Percentiles rank a stretch among this genome's conserved stretches.
Evolutionary conservation across 2,113 vertebrate species (phyloP).

Genomic region (Indicator maculatus): DNA sequence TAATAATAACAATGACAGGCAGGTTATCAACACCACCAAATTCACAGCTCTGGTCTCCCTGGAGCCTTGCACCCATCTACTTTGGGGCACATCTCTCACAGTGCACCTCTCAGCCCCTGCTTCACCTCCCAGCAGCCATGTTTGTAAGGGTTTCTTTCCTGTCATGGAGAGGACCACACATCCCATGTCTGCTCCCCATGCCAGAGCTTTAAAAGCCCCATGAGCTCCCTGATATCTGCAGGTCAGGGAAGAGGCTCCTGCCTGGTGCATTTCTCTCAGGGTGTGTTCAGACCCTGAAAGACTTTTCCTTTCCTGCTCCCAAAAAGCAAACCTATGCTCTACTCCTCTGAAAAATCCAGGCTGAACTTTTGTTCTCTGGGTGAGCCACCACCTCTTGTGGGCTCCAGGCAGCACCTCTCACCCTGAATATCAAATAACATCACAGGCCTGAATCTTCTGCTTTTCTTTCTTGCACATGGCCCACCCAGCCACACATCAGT

Average conservation of each 20-base stretch:
- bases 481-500: background rate
- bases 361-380: background rate
- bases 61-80: background rate
- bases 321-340: background rate
- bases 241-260: background rate
- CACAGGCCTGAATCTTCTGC: rapidly evolving
- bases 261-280: rapidly evolving
- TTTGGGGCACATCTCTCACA: background rate
- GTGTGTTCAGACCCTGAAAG: background rate
- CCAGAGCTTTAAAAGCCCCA: background rate
- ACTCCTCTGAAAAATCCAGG: background rate
- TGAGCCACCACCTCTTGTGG: background rate
- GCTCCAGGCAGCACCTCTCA: background rate
- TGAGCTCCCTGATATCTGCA: rapidly evolving
- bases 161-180: rapidly evolving
- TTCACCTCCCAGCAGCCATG: background rate
- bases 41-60: background rate
- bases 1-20: background rate
- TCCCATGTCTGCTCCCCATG: rapidly evolving
- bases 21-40: background rate
- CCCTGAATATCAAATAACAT: background rate
- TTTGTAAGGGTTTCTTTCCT: background rate
- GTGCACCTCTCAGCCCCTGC: background rate
- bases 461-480: background rate
- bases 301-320: background rate